A percentile compares a stretch with the other conserved stretches of the same genome.
phyloP scores from a whole-genome alignment of 2,113 vertebrate species.

The Phalacrocorax carbo region DNA sequence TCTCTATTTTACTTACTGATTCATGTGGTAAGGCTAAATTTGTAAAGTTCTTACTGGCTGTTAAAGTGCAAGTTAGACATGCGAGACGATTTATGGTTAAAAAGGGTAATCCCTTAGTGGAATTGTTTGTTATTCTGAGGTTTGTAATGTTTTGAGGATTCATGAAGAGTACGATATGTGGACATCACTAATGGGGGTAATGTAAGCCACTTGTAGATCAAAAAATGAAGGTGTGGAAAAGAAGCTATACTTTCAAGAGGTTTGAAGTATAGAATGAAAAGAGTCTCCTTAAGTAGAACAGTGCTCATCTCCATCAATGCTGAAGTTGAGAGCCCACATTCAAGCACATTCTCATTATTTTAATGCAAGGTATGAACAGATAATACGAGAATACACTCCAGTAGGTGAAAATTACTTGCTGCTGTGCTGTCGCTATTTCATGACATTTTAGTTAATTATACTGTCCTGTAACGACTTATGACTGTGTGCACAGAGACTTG shows the following conservation, averaged over 20 bases:
- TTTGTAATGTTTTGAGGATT: not conserved
- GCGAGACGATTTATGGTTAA: not conserved
- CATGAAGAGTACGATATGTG: rapidly evolving
- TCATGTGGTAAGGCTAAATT: not conserved
- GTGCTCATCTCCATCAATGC: not conserved
- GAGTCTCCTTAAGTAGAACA: not conserved
- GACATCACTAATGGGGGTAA: not conserved
- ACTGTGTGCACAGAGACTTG: not conserved
- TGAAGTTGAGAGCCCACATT: not conserved
- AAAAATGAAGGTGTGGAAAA: not conserved
- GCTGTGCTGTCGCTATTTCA: not conserved
- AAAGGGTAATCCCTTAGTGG: not conserved
- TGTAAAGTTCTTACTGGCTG: not conserved
- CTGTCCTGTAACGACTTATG: not conserved
- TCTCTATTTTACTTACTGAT: not conserved
- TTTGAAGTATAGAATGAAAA: not conserved
- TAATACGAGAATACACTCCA: not conserved
- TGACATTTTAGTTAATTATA: slow-evolving; percentile 46
- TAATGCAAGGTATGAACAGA: not conserved
- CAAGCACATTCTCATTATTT: not conserved
- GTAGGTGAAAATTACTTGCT: slow-evolving; percentile 38
- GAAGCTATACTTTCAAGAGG: not conserved
- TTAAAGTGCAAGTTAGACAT: not conserved
- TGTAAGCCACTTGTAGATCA: not conserved
- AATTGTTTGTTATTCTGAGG: not conserved